Evolutionary conservation across 2,113 vertebrate species (phyloP).

Genomic region (Coptodon bakossiorum): DNA sequence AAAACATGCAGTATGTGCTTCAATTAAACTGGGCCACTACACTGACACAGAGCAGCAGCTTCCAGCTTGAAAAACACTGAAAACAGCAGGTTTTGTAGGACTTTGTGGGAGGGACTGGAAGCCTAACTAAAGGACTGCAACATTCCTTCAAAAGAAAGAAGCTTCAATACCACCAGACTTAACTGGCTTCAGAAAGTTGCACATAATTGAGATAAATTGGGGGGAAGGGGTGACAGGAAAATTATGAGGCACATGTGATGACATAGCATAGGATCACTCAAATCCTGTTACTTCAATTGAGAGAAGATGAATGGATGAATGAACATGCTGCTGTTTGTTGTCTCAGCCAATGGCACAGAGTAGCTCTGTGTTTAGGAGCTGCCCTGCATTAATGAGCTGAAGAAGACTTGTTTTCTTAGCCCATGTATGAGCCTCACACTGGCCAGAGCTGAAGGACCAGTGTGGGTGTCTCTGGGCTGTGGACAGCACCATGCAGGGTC

Average conservation of each 20-base stretch:
- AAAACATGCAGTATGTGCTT: not conserved
- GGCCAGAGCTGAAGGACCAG: conserved; percentile 18
- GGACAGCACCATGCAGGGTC: not conserved
- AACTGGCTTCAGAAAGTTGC: not conserved
- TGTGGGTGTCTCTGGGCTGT: not conserved
- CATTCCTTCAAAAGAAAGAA: not conserved
- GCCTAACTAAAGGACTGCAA: conserved; percentile 6
- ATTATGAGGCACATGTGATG: not conserved
- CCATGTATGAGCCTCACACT: not conserved
- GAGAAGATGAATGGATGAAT: not conserved
- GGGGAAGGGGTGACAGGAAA: not conserved
- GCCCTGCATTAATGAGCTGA: conserved; percentile 37
- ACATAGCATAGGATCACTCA: not conserved
- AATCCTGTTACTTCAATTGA: not conserved
- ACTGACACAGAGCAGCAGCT: not conserved
- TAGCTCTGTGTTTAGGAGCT: not conserved
- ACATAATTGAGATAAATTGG: not conserved
- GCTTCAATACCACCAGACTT: not conserved
- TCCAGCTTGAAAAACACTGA: conserved; percentile 7
- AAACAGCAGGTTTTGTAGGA: conserved; percentile 27
- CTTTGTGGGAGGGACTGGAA: conserved; percentile 2
- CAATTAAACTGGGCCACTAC: not conserved
- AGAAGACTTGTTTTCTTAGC: not conserved
- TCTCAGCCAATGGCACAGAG: conserved; percentile 22
- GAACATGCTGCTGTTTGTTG: not conserved